These are phyloP conservation scores for Saccostrea cuccullata DNA, from an alignment of 1,140 invertebrate species.

Conservation along the genomic window DNA sequence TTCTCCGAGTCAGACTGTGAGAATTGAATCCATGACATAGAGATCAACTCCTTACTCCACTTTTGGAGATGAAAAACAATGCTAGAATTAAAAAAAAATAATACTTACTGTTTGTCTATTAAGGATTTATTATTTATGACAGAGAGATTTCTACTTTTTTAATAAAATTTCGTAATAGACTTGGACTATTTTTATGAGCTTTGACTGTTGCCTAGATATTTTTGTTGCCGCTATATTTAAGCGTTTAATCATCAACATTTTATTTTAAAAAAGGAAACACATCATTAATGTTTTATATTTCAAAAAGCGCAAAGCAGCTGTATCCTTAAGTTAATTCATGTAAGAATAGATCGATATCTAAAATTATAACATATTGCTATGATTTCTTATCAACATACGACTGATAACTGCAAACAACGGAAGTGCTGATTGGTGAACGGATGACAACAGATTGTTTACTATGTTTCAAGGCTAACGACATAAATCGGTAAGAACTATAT, in stretches of 20 bases:
- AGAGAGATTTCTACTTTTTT: background rate
- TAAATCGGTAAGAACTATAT: background rate
- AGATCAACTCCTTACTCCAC: too few relatives aligned
- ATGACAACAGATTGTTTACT: constrained; percentile 5
- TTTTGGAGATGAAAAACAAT: too few relatives aligned
- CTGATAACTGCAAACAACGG: constrained; percentile 1
- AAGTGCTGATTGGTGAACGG: constrained; percentile 23
- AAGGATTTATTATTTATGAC: background rate
- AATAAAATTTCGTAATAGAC: background rate
- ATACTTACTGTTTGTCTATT: background rate
- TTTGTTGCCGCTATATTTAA: background rate
- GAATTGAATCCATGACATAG: too few relatives aligned
- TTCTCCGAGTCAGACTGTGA: too few relatives aligned
- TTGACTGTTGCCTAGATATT: background rate
- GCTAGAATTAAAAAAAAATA: too few relatives aligned
- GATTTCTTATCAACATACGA: constrained; percentile 12
- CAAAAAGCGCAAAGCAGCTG: background rate
- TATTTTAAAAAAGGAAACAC: background rate
- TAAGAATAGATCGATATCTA: background rate
- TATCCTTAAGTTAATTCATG: background rate
- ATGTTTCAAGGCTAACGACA: background rate
- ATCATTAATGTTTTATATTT: constrained; percentile 21
- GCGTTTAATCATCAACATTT: background rate
- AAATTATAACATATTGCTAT: background rate
- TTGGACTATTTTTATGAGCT: background rate